Conservation (phyloP, 2,113 vertebrate species). For the Dissostichus mawsoni region DNA sequence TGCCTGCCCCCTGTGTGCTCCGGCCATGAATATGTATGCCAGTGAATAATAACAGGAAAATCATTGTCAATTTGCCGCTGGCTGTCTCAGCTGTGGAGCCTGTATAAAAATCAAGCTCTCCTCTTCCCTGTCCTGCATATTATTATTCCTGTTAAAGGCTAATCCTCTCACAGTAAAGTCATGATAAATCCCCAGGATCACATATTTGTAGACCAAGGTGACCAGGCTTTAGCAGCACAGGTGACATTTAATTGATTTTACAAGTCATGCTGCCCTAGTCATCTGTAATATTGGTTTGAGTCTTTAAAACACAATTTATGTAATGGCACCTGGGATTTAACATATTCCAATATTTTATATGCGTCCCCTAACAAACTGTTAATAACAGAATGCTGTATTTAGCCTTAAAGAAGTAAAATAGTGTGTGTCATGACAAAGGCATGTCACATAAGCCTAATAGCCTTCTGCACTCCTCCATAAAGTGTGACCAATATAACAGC, state of each 20-base stretch:
- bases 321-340: slow-evolving; percentile 27
- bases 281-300: slow-evolving; percentile 26
- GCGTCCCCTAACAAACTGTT: neutral
- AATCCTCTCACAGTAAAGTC: slow-evolving; percentile 31
- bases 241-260: slow-evolving; percentile 5
- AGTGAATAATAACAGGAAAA: slow-evolving; percentile 62
- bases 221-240: neutral
- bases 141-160: slow-evolving; percentile 43
- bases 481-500: slow-evolving; percentile 45
- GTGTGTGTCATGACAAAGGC: slow-evolving; percentile 51
- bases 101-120: slow-evolving; percentile 28
- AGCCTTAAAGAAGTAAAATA: slow-evolving; percentile 2
- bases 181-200: slow-evolving; percentile 36
- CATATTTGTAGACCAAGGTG: slow-evolving; percentile 39
- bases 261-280: slow-evolving; percentile 1
- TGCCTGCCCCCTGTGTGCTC: slow-evolving; percentile 46
- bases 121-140: slow-evolving; percentile 35
- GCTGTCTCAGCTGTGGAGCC: slow-evolving; percentile 36
- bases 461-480: slow-evolving; percentile 25
- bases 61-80: slow-evolving; percentile 60
- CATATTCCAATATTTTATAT: slow-evolving; percentile 14
- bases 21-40: slow-evolving; percentile 76
- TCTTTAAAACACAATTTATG: slow-evolving; percentile 21
- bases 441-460: slow-evolving; percentile 20
- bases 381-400: slow-evolving; percentile 16